These are phyloP conservation scores for Psittacara wagleri DNA, from an alignment of 2,113 vertebrate species.

Conservation along the genomic window DNA sequence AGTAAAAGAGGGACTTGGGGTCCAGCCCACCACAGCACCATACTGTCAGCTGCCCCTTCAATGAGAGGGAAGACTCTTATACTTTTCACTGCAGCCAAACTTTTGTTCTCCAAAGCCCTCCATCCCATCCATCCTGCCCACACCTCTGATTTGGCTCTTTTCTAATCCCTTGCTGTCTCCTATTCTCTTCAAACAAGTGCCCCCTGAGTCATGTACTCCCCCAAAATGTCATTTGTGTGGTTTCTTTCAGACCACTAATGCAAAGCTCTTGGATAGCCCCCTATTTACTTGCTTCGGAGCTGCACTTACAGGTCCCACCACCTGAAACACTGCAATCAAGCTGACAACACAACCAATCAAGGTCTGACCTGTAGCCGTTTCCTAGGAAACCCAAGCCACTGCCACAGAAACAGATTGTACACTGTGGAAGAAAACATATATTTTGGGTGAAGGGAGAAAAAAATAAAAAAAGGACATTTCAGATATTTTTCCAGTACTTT, in stretches of 20 bases:
- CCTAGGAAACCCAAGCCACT: constrained; percentile 67
- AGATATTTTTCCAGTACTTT: constrained; percentile 16
- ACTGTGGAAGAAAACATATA: constrained; percentile 60
- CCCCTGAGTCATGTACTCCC: background rate
- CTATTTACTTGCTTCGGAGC: constrained; percentile 42
- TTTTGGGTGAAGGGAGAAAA: background rate
- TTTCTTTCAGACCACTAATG: constrained; percentile 62
- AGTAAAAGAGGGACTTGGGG: background rate
- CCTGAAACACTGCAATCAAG: constrained; percentile 72
- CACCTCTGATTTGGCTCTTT: background rate
- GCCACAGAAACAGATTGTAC: constrained; percentile 67
- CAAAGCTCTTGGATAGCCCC: constrained; percentile 41
- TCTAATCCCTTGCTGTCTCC: background rate
- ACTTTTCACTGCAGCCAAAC: background rate
- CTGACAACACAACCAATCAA: constrained; percentile 70
- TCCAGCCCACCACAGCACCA: background rate
- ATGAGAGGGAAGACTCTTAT: accelerated
- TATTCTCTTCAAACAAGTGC: background rate
- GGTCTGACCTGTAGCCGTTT: constrained; percentile 66
- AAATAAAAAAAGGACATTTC: background rate
- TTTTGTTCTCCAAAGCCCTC: background rate
- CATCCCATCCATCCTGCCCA: background rate
- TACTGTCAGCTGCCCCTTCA: background rate
- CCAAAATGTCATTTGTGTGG: constrained; percentile 33
- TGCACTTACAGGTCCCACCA: constrained; percentile 53